A percentile compares a stretch with the other conserved stretches of the same genome.
These are phyloP conservation scores for Labia minor DNA, from an alignment of 2,888 invertebrate genomes.

Conservation along the genomic window DNA sequence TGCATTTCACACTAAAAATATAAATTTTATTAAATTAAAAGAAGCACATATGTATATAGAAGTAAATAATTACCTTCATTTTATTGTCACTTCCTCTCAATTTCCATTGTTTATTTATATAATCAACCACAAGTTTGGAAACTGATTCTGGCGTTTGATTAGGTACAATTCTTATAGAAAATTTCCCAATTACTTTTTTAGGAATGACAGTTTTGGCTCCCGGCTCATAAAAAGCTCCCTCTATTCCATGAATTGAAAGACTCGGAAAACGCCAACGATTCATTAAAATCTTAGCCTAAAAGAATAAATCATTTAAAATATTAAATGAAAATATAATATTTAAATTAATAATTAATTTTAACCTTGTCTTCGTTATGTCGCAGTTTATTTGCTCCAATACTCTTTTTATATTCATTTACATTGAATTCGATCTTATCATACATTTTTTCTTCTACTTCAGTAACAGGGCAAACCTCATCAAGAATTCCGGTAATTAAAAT, in stretches of 20 bases:
- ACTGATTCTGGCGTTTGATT: constrained; percentile 77
- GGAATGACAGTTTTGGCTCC: constrained; percentile 95
- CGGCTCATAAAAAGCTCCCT: constrained; percentile 84
- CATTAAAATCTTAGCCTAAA: constrained; percentile 67
- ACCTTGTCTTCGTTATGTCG: constrained; percentile 67
- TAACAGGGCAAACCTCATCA: constrained; percentile 68
- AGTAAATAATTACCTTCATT: constrained; percentile 65
- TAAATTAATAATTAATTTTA: neutral
- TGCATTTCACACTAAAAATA: constrained; percentile 31
- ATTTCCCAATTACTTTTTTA: constrained; percentile 87
- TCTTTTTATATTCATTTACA: constrained; percentile 57
- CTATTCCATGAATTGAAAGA: constrained; percentile 89
- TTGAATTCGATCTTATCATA: constrained; percentile 82
- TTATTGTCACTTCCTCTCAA: constrained; percentile 75
- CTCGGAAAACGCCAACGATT: constrained; percentile 91
- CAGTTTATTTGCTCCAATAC: constrained; percentile 57
- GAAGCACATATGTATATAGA: no score
- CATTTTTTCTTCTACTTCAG: constrained; percentile 54
- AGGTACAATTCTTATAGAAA: constrained; percentile 94
- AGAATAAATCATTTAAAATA: constrained; percentile 13
- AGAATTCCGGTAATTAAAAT: constrained; percentile 75
- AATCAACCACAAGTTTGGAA: constrained; percentile 64
- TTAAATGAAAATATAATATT: neutral
- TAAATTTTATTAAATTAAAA: neutral
- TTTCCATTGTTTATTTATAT: constrained; percentile 66